These are phyloP conservation scores for Metaphire vulgaris DNA, from an alignment of 1,140 invertebrate genomes.

Conservation along the genomic window DNA sequence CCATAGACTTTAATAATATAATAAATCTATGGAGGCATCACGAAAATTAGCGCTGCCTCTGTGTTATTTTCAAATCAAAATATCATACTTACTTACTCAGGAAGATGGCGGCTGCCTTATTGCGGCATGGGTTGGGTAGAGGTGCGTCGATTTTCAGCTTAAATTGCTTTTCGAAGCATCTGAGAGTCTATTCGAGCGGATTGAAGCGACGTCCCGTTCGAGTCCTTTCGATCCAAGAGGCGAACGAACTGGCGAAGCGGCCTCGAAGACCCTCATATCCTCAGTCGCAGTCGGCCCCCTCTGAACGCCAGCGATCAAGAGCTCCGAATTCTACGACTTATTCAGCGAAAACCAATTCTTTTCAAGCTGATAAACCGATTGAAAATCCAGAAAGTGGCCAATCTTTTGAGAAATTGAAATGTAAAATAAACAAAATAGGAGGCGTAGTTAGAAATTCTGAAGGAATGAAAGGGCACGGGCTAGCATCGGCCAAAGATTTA, in stretches of 20 bases:
- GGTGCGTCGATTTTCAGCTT: neutral
- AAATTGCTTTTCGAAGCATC: neutral
- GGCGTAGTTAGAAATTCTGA: too few species aligned
- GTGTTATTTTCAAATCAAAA: too few species aligned
- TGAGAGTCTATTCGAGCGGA: neutral
- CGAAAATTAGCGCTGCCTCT: too few species aligned
- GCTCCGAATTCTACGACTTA: neutral
- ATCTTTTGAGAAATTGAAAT: neutral
- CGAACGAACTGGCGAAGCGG: neutral
- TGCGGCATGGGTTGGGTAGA: neutral
- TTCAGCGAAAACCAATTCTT: neutral
- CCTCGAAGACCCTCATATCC: neutral
- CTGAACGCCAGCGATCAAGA: too few species aligned
- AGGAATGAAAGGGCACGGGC: too few species aligned
- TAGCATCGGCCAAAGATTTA: neutral
- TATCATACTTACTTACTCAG: too few species aligned
- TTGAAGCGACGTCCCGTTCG: neutral
- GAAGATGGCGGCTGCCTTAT: conserved; percentile 1
- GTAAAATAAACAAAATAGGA: too few species aligned
- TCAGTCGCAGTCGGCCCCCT: neutral
- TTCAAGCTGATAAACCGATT: neutral
- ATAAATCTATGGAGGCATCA: too few species aligned
- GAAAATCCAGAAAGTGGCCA: neutral
- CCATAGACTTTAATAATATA: too few species aligned
- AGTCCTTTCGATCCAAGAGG: neutral